Conservation (phyloP, 2,888 invertebrate species). For the Aproaerema taeniolella region DNA sequence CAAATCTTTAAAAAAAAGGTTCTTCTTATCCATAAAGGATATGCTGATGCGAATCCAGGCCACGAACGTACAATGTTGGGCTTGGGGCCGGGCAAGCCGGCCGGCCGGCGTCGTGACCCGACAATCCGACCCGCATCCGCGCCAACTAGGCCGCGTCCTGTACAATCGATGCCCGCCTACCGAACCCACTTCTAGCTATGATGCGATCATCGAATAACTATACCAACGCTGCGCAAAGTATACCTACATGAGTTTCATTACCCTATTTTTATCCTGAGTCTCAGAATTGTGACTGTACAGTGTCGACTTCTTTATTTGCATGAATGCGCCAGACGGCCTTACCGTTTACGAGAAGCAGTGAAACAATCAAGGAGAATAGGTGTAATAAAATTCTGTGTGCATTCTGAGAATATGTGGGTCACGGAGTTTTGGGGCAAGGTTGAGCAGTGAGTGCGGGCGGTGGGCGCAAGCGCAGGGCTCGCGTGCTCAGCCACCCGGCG, state of each 20-base stretch:
- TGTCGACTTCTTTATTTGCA: too few relatives aligned
- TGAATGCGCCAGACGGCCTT: too few relatives aligned
- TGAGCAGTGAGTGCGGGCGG: conserved; percentile 43
- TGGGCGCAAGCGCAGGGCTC: conserved; percentile 28
- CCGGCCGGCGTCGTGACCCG: conserved; percentile 31
- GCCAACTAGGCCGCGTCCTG: conserved; percentile 67
- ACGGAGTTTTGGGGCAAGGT: conserved; percentile 72
- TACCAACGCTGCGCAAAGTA: not conserved
- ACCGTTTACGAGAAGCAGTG: too few relatives aligned
- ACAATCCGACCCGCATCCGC: conserved; percentile 28
- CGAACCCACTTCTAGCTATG: conserved; percentile 27
- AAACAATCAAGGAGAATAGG: conserved; percentile 38
- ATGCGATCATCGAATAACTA: too few relatives aligned
- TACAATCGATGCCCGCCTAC: conserved; percentile 44
- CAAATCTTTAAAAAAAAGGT: too few relatives aligned
- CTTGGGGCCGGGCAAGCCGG: conserved; percentile 9
- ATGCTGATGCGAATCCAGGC: too few relatives aligned
- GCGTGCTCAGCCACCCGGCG: conserved; percentile 54
- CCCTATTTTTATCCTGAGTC: too few relatives aligned
- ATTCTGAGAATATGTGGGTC: conserved; percentile 70
- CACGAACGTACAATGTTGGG: not conserved
- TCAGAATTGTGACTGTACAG: too few relatives aligned
- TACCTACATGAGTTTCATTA: conserved; percentile 1
- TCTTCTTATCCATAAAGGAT: too few relatives aligned
- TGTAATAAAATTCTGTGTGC: conserved; percentile 58